A percentile compares a stretch with the other conserved stretches of the same genome.
phyloP scores from a whole-genome alignment of 2,113 vertebrate species.

The Labeo rohita region DNA sequence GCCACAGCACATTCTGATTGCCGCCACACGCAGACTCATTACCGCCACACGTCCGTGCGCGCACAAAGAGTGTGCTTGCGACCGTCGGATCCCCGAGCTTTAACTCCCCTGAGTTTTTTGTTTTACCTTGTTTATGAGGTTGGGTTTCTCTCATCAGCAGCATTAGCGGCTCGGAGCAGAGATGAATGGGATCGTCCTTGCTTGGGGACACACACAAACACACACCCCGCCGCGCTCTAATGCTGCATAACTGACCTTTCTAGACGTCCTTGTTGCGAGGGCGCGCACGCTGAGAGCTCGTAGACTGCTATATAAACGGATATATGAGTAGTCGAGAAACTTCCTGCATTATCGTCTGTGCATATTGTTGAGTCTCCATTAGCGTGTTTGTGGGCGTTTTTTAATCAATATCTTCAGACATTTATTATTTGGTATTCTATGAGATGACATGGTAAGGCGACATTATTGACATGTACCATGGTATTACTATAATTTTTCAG shows the following conservation, averaged over 20 bases:
- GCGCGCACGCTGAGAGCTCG: neutral
- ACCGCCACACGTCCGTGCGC: neutral
- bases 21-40: slow-evolving; percentile 16
- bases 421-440: neutral
- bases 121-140: slow-evolving; percentile 26
- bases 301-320: neutral
- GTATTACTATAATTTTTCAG: neutral
- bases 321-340: neutral
- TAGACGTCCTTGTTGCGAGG: slow-evolving; percentile 21
- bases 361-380: neutral
- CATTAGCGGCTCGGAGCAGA: neutral
- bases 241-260: slow-evolving; percentile 36
- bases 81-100: neutral
- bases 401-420: neutral
- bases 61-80: neutral
- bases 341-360: neutral
- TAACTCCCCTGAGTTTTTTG: slow-evolving; percentile 15
- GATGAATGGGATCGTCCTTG: slow-evolving; percentile 41
- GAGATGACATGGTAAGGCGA: too few relatives aligned
- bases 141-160: slow-evolving; percentile 36
- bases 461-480: neutral
- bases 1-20: slow-evolving; percentile 19
- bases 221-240: neutral
- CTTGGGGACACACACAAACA: slow-evolving; percentile 21
- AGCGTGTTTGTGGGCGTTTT: neutral